Evolutionary conservation across 1,140 invertebrate genomes (phyloP).

Genomic region (Zaprionus lachaisei): DNA sequence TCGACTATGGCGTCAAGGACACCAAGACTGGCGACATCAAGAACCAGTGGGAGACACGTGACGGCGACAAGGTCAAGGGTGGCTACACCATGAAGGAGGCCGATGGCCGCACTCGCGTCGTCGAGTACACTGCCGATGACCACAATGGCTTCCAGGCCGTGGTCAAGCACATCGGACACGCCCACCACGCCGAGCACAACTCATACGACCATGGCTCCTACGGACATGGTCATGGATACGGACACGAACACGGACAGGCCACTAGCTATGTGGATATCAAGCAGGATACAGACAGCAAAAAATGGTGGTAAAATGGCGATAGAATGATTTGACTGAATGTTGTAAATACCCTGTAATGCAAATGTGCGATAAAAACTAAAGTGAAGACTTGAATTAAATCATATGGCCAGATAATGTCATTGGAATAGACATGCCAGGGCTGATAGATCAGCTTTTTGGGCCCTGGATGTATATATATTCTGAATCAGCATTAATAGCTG

Average conservation of each 20-base stretch:
- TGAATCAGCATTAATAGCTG: no score
- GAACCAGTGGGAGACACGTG: conserved; percentile 87
- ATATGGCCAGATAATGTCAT: neutral
- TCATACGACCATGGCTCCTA: conserved; percentile 31
- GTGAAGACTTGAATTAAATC: neutral
- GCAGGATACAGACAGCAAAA: conserved; percentile 50
- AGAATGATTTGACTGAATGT: conserved; percentile 4
- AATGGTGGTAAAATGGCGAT: conserved; percentile 50
- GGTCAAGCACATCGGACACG: conserved; percentile 86
- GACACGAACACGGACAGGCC: conserved; percentile 42
- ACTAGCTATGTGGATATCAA: conserved; percentile 40
- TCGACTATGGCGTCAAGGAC: conserved; percentile 90
- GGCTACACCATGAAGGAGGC: conserved; percentile 87
- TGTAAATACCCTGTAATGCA: conserved; percentile 23
- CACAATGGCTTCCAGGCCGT: conserved; percentile 86
- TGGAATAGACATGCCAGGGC: no score
- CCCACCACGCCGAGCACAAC: conserved; percentile 69
- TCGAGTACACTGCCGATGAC: conserved; percentile 87
- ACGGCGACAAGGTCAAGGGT: conserved; percentile 88
- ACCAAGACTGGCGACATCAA: conserved; percentile 90
- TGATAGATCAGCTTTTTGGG: no score
- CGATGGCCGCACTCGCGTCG: conserved; percentile 86
- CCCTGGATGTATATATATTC: no score
- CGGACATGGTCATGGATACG: conserved; percentile 33
- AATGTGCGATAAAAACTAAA: conserved; percentile 32